Conservation (phyloP, 2,113 vertebrate species). For the Edolisoma coerulescens region DNA sequence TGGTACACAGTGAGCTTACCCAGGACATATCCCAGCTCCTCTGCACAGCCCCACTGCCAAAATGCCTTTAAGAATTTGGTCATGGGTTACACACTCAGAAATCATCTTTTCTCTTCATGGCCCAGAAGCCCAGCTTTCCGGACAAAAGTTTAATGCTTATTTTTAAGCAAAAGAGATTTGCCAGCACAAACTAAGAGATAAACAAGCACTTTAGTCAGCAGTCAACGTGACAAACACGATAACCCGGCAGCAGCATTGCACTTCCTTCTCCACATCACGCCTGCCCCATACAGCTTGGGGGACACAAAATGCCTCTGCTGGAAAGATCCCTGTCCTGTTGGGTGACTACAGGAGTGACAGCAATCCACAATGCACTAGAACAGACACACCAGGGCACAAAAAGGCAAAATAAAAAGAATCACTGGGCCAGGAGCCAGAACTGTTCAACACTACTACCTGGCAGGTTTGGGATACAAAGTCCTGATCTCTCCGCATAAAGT, state of each 20-base stretch:
- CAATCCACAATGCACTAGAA: not conserved
- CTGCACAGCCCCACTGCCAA: not conserved
- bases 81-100: not conserved
- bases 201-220: not conserved
- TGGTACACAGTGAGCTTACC: not conserved
- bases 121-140: not conserved
- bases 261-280: not conserved
- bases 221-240: rapidly evolving
- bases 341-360: not conserved
- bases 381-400: not conserved
- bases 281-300: not conserved
- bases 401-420: not conserved
- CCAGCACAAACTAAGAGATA: not conserved
- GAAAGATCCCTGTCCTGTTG: not conserved
- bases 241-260: not conserved
- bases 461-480: not conserved
- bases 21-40: not conserved
- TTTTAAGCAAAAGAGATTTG: not conserved
- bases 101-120: not conserved
- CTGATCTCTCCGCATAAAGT: not conserved
- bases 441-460: not conserved
- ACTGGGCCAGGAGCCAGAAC: not conserved
- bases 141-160: not conserved
- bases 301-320: not conserved
- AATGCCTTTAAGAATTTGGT: not conserved